Percentiles rank a stretch among this genome's conserved stretches.
phyloP scores from a whole-genome alignment of 92 coral and sea anemone genomes.

The Zoanthus solanderi region DNA sequence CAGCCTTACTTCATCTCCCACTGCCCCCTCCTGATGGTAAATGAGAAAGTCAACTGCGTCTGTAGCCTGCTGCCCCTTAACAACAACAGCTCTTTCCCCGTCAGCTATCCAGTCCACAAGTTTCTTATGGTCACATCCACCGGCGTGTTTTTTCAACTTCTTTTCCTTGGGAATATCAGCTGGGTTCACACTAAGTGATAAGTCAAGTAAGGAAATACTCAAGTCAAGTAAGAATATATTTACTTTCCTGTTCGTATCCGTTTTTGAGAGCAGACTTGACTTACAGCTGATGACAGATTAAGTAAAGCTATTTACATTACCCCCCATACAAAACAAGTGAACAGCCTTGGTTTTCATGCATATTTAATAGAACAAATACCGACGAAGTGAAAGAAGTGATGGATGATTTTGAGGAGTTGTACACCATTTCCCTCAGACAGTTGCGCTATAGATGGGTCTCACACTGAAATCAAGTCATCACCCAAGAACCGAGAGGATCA shows the following conservation, averaged over 20 bases:
- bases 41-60: too few relatives aligned
- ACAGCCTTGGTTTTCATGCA: conserved; percentile 32
- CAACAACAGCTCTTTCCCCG: too few relatives aligned
- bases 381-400: conserved; percentile 69
- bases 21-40: too few relatives aligned
- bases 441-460: conserved; percentile 71
- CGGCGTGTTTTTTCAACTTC: too few relatives aligned
- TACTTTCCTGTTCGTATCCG: conserved; percentile 36
- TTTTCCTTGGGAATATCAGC: too few relatives aligned
- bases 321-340: conserved; percentile 2
- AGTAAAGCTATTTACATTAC: conserved; percentile 17
- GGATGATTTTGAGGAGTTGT: conserved; percentile 61
- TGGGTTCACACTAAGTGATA: conserved; percentile 37
- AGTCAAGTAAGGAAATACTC: conserved; percentile 35
- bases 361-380: conserved; percentile 14
- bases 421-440: conserved; percentile 67
- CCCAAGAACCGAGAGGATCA: conserved; percentile 62
- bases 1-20: too few relatives aligned
- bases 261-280: conserved; percentile 43
- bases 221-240: conserved; percentile 29
- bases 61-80: too few relatives aligned
- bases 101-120: too few relatives aligned
- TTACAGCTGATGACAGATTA: conserved; percentile 37
- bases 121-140: too few relatives aligned
- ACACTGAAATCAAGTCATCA: conserved; percentile 71